Evolutionary conservation across 1,140 invertebrate species (phyloP), one percentile per base, ranked within the genome.

Genomic region (Hormaphis cornu): DNA sequence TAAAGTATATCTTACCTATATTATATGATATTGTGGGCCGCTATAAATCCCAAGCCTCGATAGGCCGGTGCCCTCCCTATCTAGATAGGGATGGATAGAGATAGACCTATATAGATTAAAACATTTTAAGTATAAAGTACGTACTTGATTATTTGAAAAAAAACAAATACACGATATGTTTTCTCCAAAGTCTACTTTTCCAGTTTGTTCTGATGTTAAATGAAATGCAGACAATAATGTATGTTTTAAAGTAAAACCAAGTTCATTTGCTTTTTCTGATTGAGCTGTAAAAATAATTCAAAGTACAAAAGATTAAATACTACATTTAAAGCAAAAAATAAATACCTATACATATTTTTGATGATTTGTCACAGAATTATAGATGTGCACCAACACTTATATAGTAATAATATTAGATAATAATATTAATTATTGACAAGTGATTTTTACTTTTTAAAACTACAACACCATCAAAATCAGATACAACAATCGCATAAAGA

Each of bases 101-200:
- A n/a, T n/a, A n/a, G n/a, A n/a, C n/a, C n/a, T n/a, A n/a, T n/a
- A n/a, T n/a, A n/a, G n/a, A n/a, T n/a, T n/a, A n/a, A n/a, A n/a
- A n/a, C n/a, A n/a, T 37, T 8, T 37, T 37, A 37, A 37, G 14
- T 9, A 28, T 44, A 12, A 44, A 30, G 46, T 28, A 63, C 58
- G 3, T n/a, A 66, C 61, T 66, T 66, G 61, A 50, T 66, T 48
- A 18, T 66, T 66, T 50, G 28, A 33, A 16, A 50, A 66, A 66
- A 66, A 66, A 66, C 61, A 66, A 16, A 66, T 50, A 20, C 48
- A 42, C 22, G 44, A 50, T 50, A 50, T 66, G 12, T 66, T 66
- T 66, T 66, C 50, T 50, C 61, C 61, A 66, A 66, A 44, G 48
- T 66, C 61, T 24, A 66, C 22, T 50, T 50, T 66, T 35, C 61